Evolutionary conservation across 2,797 vertebrate genomes (phyloP), one percentile per base, ranked within the genome.

Genomic region (Pachyuromys duprasi): DNA sequence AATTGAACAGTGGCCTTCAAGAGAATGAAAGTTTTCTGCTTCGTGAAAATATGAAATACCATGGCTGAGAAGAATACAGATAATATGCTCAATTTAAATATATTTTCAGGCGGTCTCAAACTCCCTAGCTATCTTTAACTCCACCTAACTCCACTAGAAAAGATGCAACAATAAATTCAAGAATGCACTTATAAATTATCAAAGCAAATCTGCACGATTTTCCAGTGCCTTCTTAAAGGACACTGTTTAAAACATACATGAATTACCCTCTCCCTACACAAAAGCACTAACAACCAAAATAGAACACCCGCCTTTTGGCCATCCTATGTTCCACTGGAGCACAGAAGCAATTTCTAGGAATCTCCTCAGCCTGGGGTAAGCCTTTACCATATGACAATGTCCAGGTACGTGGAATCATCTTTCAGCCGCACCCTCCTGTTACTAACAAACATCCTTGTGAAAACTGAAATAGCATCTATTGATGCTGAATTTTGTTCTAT

Each of bases 321-420:
- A 84, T 9, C 60, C 69, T 63, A 28, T 81, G 92, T 80, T 76
- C 69, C 89, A 72, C 22, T 55, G 86, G 53, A 82, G 70, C 31
- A 92, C 20, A 87, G 8, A 28, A 28, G 36, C 69, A 63, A 94
- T 89, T 95, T 96, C 94, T 70, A 95, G 87, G 96, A 97, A 91
- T 84, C 80, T 84, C 62, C 13, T 93, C 49, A 62, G 86, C 33
- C 49, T 79, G 57, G 22, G 42, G 39, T 22, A 86, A 93, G 80
- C 36, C 14, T 89, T 36, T 53, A n/a, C 33, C 87, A 62, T 33
- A 36, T 79, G 57, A 93, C 67, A 65, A 28, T 28, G 53, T 55
- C 90, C 33, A 31, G 8, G 0, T 18, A 63, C 26, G n/a, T 55
- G 33, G 82, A 62, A 84, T 24, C 49, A 95, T 82, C 83, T 95